Percentiles rank a stretch among this genome's conserved stretches.
Evolutionary conservation across 2,797 vertebrate species (phyloP).

Genomic region (Sebastes kiyomatsui): DNA sequence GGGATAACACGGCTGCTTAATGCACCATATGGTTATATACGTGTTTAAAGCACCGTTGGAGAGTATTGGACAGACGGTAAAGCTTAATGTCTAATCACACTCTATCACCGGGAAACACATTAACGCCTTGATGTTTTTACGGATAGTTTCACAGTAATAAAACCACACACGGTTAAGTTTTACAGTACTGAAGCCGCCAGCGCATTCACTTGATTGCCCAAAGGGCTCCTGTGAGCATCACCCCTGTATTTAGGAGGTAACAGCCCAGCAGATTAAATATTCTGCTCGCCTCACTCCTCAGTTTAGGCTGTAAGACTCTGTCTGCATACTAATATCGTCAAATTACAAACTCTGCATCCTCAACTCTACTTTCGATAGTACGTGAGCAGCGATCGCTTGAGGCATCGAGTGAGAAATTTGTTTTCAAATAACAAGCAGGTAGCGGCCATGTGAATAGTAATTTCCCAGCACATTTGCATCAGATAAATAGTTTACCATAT

Average conservation of each 20-base stretch:
- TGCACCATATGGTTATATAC: constrained; percentile 2
- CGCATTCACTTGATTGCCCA: constrained; percentile 27
- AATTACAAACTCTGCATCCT: constrained; percentile 52
- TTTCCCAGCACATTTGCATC: constrained; percentile 21
- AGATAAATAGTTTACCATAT: constrained; percentile 30
- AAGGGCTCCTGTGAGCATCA: constrained; percentile 32
- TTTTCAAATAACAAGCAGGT: constrained; percentile 35
- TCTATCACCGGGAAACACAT: constrained; percentile 13
- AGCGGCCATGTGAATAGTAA: constrained; percentile 14
- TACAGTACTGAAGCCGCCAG: constrained; percentile 5
- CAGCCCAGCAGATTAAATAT: constrained; percentile 46
- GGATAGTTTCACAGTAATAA: constrained; percentile 33
- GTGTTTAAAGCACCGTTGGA: background rate
- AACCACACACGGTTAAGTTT: constrained; percentile 41
- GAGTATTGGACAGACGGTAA: constrained; percentile 6
- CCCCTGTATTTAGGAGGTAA: constrained; percentile 53
- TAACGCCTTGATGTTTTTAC: constrained; percentile 6
- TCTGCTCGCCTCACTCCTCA: constrained; percentile 37
- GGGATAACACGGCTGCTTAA: background rate
- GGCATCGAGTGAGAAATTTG: constrained; percentile 22
- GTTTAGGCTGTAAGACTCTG: constrained; percentile 43
- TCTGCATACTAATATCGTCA: constrained; percentile 65
- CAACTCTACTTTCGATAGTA: constrained; percentile 18
- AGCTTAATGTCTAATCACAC: constrained; percentile 14
- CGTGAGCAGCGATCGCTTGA: constrained; percentile 19